phyloP scores from a whole-genome alignment of 30 jellyfish, hydroid and myxozoan species.

The Nemopilema nomurai region DNA sequence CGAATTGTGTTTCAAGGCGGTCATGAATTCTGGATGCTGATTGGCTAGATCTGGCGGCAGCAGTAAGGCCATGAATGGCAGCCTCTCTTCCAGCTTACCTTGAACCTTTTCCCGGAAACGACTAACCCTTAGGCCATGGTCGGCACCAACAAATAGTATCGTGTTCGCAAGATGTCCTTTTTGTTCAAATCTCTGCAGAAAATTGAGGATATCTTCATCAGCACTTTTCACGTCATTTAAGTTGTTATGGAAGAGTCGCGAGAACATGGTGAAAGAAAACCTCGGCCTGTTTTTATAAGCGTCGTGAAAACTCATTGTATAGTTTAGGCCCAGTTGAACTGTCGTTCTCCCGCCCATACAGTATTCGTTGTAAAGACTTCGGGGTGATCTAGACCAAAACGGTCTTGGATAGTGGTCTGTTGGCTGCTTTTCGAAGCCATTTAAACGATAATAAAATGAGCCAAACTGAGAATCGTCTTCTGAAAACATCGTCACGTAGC shows the following conservation, averaged over 20 bases:
- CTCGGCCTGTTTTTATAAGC: conserved; percentile 21
- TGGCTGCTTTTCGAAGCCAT: conserved; percentile 69
- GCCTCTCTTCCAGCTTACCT: conserved; percentile 84
- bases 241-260: conserved; percentile 46
- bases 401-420: conserved; percentile 79
- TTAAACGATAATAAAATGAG: conserved; percentile 73
- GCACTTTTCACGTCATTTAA: conserved; percentile 7
- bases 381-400: conserved; percentile 45
- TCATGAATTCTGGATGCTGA: conserved; percentile 31
- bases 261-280: conserved; percentile 34
- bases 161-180: conserved; percentile 44
- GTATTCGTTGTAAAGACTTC: background rate
- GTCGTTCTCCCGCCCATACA: conserved; percentile 13
- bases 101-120: conserved; percentile 60
- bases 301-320: conserved; percentile 24
- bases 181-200: conserved; percentile 19
- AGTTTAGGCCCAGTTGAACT: conserved; percentile 27
- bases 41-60: conserved; percentile 60
- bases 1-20: conserved; percentile 56
- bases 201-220: conserved; percentile 34
- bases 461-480: conserved; percentile 66
- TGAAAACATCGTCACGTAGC: conserved; percentile 54
- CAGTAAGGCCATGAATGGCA: conserved; percentile 76
- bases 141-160: conserved; percentile 67
- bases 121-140: conserved; percentile 80